Conservation (phyloP, 2,113 vertebrate genomes). For the Antechinus flavipes region DNA sequence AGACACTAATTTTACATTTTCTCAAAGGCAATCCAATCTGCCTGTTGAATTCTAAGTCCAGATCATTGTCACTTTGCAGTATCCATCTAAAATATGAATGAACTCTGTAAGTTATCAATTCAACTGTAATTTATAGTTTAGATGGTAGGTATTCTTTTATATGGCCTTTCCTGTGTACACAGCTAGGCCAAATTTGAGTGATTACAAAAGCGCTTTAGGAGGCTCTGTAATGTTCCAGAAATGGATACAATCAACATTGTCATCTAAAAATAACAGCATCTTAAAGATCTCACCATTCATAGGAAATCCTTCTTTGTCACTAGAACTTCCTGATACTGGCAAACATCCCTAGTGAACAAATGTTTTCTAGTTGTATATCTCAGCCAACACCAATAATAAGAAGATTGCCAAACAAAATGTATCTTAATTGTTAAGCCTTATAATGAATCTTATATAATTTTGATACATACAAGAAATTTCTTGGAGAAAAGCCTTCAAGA, state of each 20-base stretch:
- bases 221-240: neutral
- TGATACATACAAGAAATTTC: neutral
- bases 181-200: neutral
- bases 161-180: neutral
- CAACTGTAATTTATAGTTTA: neutral
- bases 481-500: neutral
- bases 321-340: neutral
- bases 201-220: neutral
- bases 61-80: neutral
- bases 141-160: neutral
- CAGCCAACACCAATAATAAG: neutral
- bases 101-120: neutral
- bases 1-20: neutral
- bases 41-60: neutral
- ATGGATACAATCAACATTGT: neutral
- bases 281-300: neutral
- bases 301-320: neutral
- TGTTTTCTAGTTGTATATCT: neutral
- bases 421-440: neutral
- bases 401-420: neutral
- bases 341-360: neutral
- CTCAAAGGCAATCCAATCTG: neutral
- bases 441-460: neutral
- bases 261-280: neutral
- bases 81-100: neutral